phyloP scores from a whole-genome alignment of 2,888 invertebrate genomes.

The Leptinotarsa tumamoca region DNA sequence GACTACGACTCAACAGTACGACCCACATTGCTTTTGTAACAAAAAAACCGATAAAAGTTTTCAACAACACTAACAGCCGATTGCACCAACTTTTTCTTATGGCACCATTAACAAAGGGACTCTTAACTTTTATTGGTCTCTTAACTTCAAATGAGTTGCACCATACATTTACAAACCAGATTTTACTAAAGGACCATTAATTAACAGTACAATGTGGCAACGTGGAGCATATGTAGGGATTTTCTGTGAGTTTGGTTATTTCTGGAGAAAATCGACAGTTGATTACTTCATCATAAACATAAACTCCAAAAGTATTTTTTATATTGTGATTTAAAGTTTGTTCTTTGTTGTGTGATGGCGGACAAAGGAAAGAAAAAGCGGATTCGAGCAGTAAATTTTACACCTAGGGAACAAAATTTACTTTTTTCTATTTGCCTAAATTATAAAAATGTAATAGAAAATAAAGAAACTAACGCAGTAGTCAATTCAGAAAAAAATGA shows the following conservation, averaged over 20 bases:
- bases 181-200: constrained; percentile 7
- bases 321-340: neutral
- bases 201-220: neutral
- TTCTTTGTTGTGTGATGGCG: neutral
- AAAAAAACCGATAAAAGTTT: too few relatives aligned
- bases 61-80: neutral
- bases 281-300: neutral
- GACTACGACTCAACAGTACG: too few relatives aligned
- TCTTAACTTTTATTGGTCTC: constrained; percentile 7
- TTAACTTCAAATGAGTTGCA: constrained; percentile 6
- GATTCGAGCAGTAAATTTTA: constrained; percentile 4
- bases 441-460: constrained; percentile 5
- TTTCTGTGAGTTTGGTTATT: neutral
- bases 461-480: constrained; percentile 9
- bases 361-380: constrained; percentile 4
- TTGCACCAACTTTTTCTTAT: constrained; percentile 9
- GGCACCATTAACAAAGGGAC: constrained; percentile 3
- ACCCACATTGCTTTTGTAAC: too few relatives aligned
- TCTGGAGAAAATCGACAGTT: constrained; percentile 10
- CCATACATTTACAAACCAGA: constrained; percentile 7
- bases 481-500: constrained; percentile 4
- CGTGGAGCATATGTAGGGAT: constrained; percentile 9
- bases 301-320: constrained; percentile 1
- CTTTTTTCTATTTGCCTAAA: constrained; percentile 12
- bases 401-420: constrained; percentile 5